Percentiles rank a stretch among this genome's conserved stretches.
phyloP scores from a whole-genome alignment of 2,113 vertebrate genomes.

The Pygoscelis antarcticus region DNA sequence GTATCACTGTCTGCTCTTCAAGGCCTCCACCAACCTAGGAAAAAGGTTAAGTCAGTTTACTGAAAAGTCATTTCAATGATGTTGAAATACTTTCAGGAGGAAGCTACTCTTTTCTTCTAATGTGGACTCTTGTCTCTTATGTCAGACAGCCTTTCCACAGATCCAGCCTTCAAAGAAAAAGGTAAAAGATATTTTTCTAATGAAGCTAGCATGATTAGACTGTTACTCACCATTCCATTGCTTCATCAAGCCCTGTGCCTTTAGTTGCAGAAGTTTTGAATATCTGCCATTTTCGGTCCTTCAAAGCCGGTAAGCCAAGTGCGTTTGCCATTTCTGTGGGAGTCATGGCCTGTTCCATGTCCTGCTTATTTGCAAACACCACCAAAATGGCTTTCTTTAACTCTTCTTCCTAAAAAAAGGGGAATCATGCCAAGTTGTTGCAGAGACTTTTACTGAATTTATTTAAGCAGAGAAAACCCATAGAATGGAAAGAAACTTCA shows the following conservation, averaged over 20 bases:
- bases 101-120: not conserved
- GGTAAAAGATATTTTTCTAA: not conserved
- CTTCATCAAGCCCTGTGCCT: conserved; percentile 93
- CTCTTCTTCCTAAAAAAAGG: conserved; percentile 87
- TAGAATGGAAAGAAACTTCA: not conserved
- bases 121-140: not conserved
- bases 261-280: conserved; percentile 98
- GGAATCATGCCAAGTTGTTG: not conserved
- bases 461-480: not conserved
- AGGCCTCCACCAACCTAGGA: conserved; percentile 91
- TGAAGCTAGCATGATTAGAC: not conserved
- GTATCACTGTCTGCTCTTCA: conserved; percentile 93
- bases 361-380: conserved; percentile 98
- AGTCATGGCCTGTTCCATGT: conserved; percentile 98
- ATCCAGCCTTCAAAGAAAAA: not conserved
- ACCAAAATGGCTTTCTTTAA: conserved; percentile 97
- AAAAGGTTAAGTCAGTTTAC: not conserved
- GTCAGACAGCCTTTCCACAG: not conserved
- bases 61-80: not conserved
- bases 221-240: conserved; percentile 91
- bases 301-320: conserved; percentile 90
- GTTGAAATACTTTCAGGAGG: not conserved
- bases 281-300: conserved; percentile 98
- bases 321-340: conserved; percentile 95
- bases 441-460: not conserved